Base-by-base conservation (phyloP, 2,113 vertebrate species). In the Gallinago jamesoni region DNA sequence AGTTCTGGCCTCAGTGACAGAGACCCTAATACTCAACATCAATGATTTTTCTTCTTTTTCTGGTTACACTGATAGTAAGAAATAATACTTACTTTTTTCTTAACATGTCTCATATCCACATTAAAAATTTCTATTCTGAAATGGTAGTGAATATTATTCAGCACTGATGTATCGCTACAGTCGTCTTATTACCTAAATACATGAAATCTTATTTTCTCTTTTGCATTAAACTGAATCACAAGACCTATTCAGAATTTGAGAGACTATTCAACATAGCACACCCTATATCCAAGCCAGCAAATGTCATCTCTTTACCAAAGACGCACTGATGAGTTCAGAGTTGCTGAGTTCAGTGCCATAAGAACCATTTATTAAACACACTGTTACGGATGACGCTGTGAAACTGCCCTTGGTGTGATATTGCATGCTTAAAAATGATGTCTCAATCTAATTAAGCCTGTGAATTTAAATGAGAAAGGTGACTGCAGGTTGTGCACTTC, bases 381-480 rank as follows among this genome's bases (percentile, higher is more conserved):
- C 16, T 83, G 39, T 68, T 69, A 77, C 0, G 87, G 84, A 63
- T 43, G 13, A 59, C 14, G 10, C 68, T 89, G 84, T 79, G 76
- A 82, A 80, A 83, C 45, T 69, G 92, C 25, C 70, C 82, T 85
- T 95, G 47, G 37, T 95, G 50, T 68, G 52, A 78, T 41, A 94
- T 12, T 37, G 68, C 60, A 78, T 50, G 23, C 33, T 92, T 80
- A 69, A 70, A 84, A 79, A 91, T 59, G 24, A 83, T 84, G 41
- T 79, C 57, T 66, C 14, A 50, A 57, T 73, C 31, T 78, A 96
- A 93, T 90, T 88, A 96, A 90, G 39, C 5, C 2, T 55, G 20
- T 79, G 57, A 92, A 76, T 94, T 95, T 92, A 86, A 80, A 87
- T 55, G 43, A 96, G 89, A 87, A 96, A 91, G 56, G 41, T 89